Conservation (phyloP, 2,888 invertebrate genomes). For the Melieria picta region DNA sequence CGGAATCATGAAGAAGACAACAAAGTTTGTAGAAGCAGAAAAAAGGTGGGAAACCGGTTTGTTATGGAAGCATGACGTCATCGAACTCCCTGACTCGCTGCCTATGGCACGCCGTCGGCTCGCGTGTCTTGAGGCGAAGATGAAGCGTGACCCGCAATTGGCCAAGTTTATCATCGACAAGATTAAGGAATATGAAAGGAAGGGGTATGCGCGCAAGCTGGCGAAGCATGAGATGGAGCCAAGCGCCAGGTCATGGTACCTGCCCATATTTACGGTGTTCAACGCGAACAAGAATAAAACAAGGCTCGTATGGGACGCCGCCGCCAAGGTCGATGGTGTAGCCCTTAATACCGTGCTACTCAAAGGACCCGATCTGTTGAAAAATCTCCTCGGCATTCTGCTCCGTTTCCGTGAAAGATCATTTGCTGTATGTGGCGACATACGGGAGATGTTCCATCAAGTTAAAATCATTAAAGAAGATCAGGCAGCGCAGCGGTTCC, state of each 20-base stretch:
- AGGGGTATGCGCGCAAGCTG: too few relatives aligned
- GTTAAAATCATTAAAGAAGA: not conserved
- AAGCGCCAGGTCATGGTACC: too few relatives aligned
- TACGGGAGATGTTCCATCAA: conserved; percentile 50
- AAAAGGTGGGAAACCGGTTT: conserved; percentile 34
- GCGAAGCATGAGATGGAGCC: too few relatives aligned
- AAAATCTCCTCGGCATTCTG: conserved; percentile 54
- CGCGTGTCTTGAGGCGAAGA: conserved; percentile 33
- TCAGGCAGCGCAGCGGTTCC: conserved; percentile 23
- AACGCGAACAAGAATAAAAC: conserved; percentile 50
- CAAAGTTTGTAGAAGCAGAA: conserved; percentile 27
- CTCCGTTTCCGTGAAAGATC: conserved; percentile 57
- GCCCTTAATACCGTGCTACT: conserved; percentile 52
- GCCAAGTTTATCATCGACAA: too few relatives aligned
- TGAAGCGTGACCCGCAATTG: conserved; percentile 26
- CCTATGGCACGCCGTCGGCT: conserved; percentile 32
- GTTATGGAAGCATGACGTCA: conserved; percentile 27
- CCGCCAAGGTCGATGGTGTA: conserved; percentile 47
- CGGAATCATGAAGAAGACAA: conserved; percentile 30
- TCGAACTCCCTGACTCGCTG: conserved; percentile 35
- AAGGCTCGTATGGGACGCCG: conserved; percentile 56
- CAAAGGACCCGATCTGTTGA: conserved; percentile 54
- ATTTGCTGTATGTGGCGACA: conserved; percentile 53
- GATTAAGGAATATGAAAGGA: too few relatives aligned
- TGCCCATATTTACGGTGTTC: too few relatives aligned